Evolutionary conservation across 1,140 invertebrate genomes (phyloP).

Genomic region (Pentalonia nigronervosa): DNA sequence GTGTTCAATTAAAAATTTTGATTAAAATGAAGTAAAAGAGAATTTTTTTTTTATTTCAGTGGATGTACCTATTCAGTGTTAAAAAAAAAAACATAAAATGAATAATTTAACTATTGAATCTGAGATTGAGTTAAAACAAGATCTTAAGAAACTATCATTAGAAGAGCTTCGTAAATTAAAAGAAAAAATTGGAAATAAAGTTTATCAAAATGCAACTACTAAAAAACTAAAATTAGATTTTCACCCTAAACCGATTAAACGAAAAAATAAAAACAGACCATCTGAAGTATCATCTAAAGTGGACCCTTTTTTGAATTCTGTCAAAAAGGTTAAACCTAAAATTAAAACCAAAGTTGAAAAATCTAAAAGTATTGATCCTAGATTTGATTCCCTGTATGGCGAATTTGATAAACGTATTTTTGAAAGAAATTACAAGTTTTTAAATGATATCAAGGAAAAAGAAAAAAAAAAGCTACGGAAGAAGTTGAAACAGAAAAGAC

Average conservation of each 20-base stretch:
- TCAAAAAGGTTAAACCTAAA: conserved; percentile 12
- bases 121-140: conserved; percentile 29
- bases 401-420: conserved; percentile 50
- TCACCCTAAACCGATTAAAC: not conserved
- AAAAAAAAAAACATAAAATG: conserved; percentile 25
- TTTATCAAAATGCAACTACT: not conserved
- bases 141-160: conserved; percentile 55
- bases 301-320: not conserved
- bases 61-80: conserved; percentile 40
- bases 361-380: conserved; percentile 46
- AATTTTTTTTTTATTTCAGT: conserved; percentile 58
- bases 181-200: conserved; percentile 43
- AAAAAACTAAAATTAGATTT: not conserved
- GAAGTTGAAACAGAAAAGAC: conserved; percentile 11
- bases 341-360: not conserved
- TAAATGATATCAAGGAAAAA: conserved; percentile 14
- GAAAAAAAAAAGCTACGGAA: conserved; percentile 41
- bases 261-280: conserved; percentile 49
- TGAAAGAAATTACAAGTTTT: conserved; percentile 37
- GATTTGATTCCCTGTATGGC: conserved; percentile 54
- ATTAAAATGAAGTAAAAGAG: conserved; percentile 8
- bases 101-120: conserved; percentile 42
- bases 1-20: not conserved
- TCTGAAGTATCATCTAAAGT: conserved; percentile 45
- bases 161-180: conserved; percentile 53